Percentiles rank a stretch among this genome's conserved stretches.
These are phyloP conservation scores for Serripes groenlandicus DNA, from an alignment of 2,888 invertebrate species.

Conservation along the genomic window DNA sequence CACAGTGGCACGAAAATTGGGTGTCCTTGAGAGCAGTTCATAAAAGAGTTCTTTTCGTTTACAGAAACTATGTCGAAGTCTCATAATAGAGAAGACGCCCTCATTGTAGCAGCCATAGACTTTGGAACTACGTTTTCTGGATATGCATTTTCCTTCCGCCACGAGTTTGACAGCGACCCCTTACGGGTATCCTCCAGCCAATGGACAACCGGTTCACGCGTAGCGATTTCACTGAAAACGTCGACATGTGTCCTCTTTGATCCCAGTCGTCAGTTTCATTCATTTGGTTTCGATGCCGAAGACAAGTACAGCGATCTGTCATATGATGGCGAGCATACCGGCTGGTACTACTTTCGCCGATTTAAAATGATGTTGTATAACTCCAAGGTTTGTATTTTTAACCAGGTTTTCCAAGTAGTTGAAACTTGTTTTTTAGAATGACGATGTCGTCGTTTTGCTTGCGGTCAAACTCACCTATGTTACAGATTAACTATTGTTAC, in stretches of 20 bases:
- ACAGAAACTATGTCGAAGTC: background rate
- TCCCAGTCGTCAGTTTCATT: conserved; percentile 36
- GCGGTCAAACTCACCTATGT: too few species aligned
- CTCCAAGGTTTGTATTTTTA: conserved; percentile 12
- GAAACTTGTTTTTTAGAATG: too few species aligned
- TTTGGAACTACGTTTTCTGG: conserved; percentile 59
- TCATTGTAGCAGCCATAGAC: conserved; percentile 52
- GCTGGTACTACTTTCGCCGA: conserved; percentile 53
- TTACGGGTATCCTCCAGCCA: conserved; percentile 31
- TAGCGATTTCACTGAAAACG: conserved; percentile 48
- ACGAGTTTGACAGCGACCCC: conserved; percentile 50
- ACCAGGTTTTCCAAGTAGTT: too few species aligned
- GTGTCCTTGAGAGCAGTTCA: too few species aligned
- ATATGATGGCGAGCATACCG: conserved; percentile 22
- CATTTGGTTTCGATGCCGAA: conserved; percentile 60
- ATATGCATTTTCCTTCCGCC: conserved; percentile 51
- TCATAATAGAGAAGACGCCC: background rate
- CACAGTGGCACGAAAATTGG: too few species aligned
- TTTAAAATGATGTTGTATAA: conserved; percentile 56
- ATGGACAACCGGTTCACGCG: conserved; percentile 41
- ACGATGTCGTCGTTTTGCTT: too few species aligned
- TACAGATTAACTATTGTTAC: too few species aligned
- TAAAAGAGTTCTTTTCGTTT: too few species aligned
- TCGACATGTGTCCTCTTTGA: conserved; percentile 50
- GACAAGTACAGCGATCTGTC: conserved; percentile 46